Conservation (phyloP, 1,140 invertebrate genomes). For the Brachionus rotundiformis region DNA sequence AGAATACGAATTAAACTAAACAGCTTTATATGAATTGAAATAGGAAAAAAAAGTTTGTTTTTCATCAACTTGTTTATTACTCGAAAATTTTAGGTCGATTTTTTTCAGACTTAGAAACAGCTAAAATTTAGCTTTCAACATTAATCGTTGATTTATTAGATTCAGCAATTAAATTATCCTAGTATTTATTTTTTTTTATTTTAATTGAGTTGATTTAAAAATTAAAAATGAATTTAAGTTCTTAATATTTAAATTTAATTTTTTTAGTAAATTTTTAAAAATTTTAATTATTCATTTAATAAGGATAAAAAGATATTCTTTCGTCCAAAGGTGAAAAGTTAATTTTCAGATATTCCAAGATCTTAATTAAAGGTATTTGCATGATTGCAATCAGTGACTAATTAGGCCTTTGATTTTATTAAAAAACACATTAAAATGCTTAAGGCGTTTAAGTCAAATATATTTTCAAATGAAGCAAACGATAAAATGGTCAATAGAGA, state of each 20-base stretch:
- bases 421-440: not conserved
- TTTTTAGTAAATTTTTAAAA: no score
- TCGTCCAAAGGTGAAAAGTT: no score
- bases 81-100: not conserved
- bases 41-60: not conserved
- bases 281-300: no score
- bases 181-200: no score
- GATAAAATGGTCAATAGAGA: conserved; percentile 19
- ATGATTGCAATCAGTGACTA: not conserved
- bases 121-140: not conserved
- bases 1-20: not conserved
- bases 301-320: no score
- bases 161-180: not conserved
- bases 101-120: not conserved
- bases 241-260: no score
- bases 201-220: no score
- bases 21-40: not conserved
- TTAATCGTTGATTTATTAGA: not conserved
- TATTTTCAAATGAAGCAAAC: not conserved
- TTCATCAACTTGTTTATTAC: conserved; percentile 21
- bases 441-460: not conserved
- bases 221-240: no score
- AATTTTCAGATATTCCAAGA: not conserved
- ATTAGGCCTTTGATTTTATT: not conserved
- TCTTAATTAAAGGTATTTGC: conserved; percentile 2